Percentiles rank a stretch among this genome's conserved stretches.
These are phyloP conservation scores for Emmelina monodactyla DNA, from an alignment of 2,888 invertebrate genomes.

Conservation along the genomic window DNA sequence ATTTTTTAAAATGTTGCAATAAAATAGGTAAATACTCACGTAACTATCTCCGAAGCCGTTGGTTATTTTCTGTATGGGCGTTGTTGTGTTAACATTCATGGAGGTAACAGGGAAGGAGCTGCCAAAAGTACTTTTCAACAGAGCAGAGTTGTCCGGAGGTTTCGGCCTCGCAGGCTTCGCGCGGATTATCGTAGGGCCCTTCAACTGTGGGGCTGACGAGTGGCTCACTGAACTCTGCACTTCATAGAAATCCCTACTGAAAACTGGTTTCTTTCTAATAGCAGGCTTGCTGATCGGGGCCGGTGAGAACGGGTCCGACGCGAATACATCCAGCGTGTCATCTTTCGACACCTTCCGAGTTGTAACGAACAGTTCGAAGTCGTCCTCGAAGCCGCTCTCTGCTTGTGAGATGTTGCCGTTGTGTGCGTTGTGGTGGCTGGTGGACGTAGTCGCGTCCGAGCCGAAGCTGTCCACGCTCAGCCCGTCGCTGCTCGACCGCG, in stretches of 20 bases:
- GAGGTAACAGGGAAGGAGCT: slow-evolving; percentile 31
- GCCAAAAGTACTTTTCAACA: slow-evolving; percentile 46
- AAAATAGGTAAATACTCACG: slow-evolving; percentile 32
- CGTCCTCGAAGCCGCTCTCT: slow-evolving; percentile 85
- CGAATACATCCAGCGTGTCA: slow-evolving; percentile 61
- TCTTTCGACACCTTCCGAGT: slow-evolving; percentile 46
- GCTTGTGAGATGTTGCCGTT: slow-evolving; percentile 74
- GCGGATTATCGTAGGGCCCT: slow-evolving; percentile 79
- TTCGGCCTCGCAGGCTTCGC: slow-evolving; percentile 69
- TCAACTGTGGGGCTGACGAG: slow-evolving; percentile 19
- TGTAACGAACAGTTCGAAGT: slow-evolving; percentile 73
- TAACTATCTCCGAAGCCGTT: slow-evolving; percentile 41
- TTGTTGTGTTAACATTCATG: slow-evolving; percentile 51
- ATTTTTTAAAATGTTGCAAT: background rate
- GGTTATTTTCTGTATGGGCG: slow-evolving; percentile 47
- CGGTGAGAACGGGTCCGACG: slow-evolving; percentile 66
- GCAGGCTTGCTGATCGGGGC: slow-evolving; percentile 34
- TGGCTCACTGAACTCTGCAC: slow-evolving; percentile 1
- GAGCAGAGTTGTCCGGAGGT: slow-evolving; percentile 54
- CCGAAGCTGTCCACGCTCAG: slow-evolving; percentile 79
- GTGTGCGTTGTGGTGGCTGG: slow-evolving; percentile 57
- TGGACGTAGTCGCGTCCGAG: slow-evolving; percentile 71
- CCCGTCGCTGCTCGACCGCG: slow-evolving; percentile 77
- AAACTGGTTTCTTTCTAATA: slow-evolving; percentile 55
- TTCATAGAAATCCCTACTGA: slow-evolving; percentile 73